Conservation (phyloP, 2,113 vertebrate species). For the Chaetura pelagica region DNA sequence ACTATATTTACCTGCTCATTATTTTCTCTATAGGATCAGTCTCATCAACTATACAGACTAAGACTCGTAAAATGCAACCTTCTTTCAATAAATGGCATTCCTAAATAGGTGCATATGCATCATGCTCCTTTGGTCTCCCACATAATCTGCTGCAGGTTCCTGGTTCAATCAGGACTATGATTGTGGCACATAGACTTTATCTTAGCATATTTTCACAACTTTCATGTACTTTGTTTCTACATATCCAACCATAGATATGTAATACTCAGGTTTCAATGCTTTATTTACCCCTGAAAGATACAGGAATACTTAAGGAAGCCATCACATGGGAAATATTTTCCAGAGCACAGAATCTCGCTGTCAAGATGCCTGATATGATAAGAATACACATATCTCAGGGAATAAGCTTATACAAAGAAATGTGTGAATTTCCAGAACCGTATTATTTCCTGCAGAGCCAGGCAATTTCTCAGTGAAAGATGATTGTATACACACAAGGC, state of each 20-base stretch:
- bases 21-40: not conserved
- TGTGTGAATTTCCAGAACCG: not conserved
- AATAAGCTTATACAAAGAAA: not conserved
- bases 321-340: not conserved
- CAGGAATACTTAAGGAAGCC: not conserved
- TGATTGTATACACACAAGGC: not conserved
- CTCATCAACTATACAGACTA: not conserved
- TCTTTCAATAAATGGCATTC: not conserved
- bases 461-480: not conserved
- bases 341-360: not conserved
- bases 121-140: not conserved
- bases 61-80: not conserved
- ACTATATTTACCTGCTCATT: not conserved
- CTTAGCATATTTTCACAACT: not conserved
- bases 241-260: not conserved
- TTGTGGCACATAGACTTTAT: not conserved
- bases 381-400: accelerated
- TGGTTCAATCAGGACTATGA: not conserved
- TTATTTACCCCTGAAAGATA: not conserved
- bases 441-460: not conserved
- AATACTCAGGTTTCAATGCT: not conserved
- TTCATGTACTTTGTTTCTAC: not conserved
- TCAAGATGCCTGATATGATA: not conserved
- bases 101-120: not conserved
- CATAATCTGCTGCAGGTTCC: not conserved